Evolutionary conservation across 1,140 invertebrate genomes (phyloP), one percentile per base, ranked within the genome.

Genomic region (Ctenoplectra terminalis): DNA sequence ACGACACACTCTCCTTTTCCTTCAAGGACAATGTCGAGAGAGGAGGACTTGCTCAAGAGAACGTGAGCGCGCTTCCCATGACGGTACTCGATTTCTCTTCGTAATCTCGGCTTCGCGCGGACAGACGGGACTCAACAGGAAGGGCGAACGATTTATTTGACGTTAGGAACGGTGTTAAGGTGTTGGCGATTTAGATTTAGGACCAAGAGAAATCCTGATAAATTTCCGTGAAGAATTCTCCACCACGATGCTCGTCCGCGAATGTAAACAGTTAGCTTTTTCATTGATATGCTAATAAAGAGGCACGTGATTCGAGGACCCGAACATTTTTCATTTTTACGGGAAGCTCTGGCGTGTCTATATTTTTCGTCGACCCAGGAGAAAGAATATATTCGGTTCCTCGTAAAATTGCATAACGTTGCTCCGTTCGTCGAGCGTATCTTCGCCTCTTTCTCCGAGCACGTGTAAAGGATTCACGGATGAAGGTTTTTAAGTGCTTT

Each of bases 141-240:
- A 81, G 71, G 46, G 37, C 50, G 60, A 7, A 77, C 67, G 78
- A 86, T 86, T 85, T 86, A 86, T 82, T 56, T 46, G 78, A 82
- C 67, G 37, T 60, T 50, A 37, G 7, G 46, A 61, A 60, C 20
- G 31, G 31, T n/a, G 9, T 29, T 48, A 48, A 63, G 50, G 26
- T 64, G 71, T 76, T 76, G 78, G 67, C 83, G 63, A 86, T 73
- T 78, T 63, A 82, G 67, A 81, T 85, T 86, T 73, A 77, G 67
- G 15, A 40, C 11, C 23, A 20, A 15, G 48, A 69, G 40, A 82
- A 85, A 86, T 85, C 79, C 60, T 77, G 64, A 86, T 66, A 82
- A 85, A 85, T 85, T 85, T 64, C 61, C 34, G n/a, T 20, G 52
- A 43, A 34, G 29, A 26, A 81, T 61, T 34, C 17, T 5, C 13